Conservation (phyloP, 1,140 invertebrate genomes). For the Pogonognathellus flavescens region DNA sequence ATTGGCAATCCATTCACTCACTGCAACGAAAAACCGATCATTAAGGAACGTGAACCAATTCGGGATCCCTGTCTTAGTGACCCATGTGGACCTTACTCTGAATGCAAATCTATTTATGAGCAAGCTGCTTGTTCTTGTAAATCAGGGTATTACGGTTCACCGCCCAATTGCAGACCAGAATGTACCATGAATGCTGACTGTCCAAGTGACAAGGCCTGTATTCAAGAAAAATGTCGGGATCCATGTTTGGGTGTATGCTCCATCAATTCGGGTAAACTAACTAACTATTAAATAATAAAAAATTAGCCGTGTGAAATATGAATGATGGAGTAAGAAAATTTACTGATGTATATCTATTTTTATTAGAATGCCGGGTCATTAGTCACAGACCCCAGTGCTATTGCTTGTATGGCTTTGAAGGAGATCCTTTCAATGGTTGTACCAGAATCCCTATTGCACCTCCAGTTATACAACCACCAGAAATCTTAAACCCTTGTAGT, state of each 20-base stretch:
- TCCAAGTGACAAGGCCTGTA: slow-evolving; percentile 76
- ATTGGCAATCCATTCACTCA: slow-evolving; percentile 69
- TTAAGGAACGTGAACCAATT: slow-evolving; percentile 64
- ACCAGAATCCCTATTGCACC: slow-evolving; percentile 68
- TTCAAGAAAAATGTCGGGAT: slow-evolving; percentile 77
- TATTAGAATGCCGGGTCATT: slow-evolving; percentile 78
- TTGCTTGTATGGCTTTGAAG: slow-evolving; percentile 72
- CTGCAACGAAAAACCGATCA: slow-evolving; percentile 68
- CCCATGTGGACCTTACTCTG: slow-evolving; percentile 83
- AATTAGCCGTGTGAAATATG: background rate
- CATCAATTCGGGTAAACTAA: background rate
- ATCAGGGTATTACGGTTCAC: slow-evolving; percentile 78
- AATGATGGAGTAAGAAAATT: background rate
- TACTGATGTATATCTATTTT: background rate
- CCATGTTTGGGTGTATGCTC: slow-evolving; percentile 70
- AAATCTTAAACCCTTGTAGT: slow-evolving; percentile 75
- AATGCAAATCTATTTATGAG: slow-evolving; percentile 85
- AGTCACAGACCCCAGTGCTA: slow-evolving; percentile 19
- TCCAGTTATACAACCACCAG: slow-evolving; percentile 69
- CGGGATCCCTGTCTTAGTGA: slow-evolving; percentile 82
- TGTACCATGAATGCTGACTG: slow-evolving; percentile 78
- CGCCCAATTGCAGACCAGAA: slow-evolving; percentile 77
- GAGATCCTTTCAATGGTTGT: slow-evolving; percentile 83
- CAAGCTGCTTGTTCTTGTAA: slow-evolving; percentile 83
- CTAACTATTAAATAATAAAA: background rate